These are phyloP conservation scores for Aurelia sp. DNA, from an alignment of 30 jellyfish, hydroid and myxozoan genomes.

Conservation along the genomic window DNA sequence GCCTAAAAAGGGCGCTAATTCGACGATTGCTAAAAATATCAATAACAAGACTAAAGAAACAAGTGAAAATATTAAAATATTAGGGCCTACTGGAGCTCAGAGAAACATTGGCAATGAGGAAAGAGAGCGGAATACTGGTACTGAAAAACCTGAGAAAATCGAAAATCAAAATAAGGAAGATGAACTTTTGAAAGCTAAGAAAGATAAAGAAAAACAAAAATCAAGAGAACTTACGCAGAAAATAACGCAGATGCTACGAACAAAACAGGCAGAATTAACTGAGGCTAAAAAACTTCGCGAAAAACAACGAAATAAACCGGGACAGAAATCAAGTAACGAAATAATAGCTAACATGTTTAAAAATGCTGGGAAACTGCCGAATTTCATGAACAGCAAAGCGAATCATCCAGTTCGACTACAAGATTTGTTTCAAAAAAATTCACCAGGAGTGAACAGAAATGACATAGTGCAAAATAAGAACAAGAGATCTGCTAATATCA, in stretches of 20 bases:
- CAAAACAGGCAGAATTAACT: slow-evolving; percentile 36
- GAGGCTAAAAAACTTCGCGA: slow-evolving; percentile 8
- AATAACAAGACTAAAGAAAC: not conserved
- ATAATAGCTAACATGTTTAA: slow-evolving; percentile 55
- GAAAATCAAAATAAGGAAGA: not conserved
- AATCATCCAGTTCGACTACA: not conserved
- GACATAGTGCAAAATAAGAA: slow-evolving; percentile 58
- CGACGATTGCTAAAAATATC: slow-evolving; percentile 1
- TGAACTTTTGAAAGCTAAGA: not conserved
- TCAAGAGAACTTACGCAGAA: slow-evolving; percentile 33
- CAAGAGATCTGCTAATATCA: slow-evolving; percentile 93
- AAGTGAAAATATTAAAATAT: not conserved
- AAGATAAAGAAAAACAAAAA: slow-evolving; percentile 21
- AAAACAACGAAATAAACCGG: slow-evolving; percentile 11
- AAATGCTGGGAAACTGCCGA: slow-evolving; percentile 49
- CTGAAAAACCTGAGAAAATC: not conserved
- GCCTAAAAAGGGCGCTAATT: slow-evolving; percentile 42
- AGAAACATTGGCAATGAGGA: too few species aligned
- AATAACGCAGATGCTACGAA: slow-evolving; percentile 24
- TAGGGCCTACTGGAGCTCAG: not conserved
- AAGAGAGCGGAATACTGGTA: not conserved
- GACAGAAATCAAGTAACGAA: slow-evolving; percentile 24
- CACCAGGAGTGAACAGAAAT: slow-evolving; percentile 31
- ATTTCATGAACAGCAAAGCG: slow-evolving; percentile 5
- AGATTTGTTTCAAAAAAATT: not conserved